Base-by-base conservation (phyloP, 1,140 invertebrate species). In the Sogatella furcifera region DNA sequence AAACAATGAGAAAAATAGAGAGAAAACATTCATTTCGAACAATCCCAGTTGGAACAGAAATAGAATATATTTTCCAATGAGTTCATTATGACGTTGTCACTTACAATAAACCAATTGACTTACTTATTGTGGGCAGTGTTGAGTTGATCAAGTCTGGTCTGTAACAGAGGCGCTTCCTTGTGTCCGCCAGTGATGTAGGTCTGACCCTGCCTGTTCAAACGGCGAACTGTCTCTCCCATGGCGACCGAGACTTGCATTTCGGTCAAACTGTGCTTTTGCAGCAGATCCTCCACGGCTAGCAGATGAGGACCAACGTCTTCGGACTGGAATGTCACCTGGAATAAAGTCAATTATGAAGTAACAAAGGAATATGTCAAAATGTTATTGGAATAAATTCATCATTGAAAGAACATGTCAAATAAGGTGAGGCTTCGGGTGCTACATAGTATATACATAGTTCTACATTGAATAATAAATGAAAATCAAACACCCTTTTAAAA, bases 291-390 rank as follows among this genome's bases (percentile, higher is more conserved):
- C 1, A 95, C 93, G 22, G 87, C 94, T 46, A 96, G 75, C 21
- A 98, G 76, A 77, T 98, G 95, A 0, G 89, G 87, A 0, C 93
- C 94, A 2, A 89, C 86, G 70, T 97, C 93, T 59, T 88, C 87
- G 9, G 90, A 92, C 63, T 85, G 82, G 71, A 95, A 89, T 66
- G 88, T 85, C 0, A 83, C 76, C 77, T 91, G 78, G 38, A 64
- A 64, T 55, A 60, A 42, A 64, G 43, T 8, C 34, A 38, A 28
- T 28, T 28, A n/a, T n/a, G n/a, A n/a, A n/a, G n/a, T n/a, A n/a
- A n/a, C n/a, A n/a, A n/a, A n/a, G n/a, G n/a, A n/a, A n/a, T n/a
- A n/a, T n/a, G n/a, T n/a, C n/a, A n/a, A n/a, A n/a, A n/a, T n/a
- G n/a, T n/a, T n/a, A n/a, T n/a, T n/a, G n/a, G n/a, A n/a, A n/a